Percentiles rank a stretch among this genome's conserved stretches.
Evolutionary conservation across 2,888 invertebrate species (phyloP).

Genomic region (Pyrgus malvae): DNA sequence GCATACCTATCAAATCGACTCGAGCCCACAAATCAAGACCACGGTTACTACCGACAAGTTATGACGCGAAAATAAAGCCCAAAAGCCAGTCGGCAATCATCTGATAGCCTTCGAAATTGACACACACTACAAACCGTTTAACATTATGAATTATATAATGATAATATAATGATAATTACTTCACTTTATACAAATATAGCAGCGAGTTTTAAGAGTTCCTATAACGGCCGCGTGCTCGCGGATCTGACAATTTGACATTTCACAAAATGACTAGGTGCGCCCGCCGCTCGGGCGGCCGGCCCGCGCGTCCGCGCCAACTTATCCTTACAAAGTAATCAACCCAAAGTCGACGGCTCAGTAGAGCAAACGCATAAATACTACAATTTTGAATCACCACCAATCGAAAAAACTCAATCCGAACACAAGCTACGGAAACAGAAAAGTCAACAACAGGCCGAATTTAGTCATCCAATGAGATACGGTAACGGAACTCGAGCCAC

Average conservation of each 20-base stretch:
- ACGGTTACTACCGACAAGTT: conserved; percentile 8
- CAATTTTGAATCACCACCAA: conserved; percentile 60
- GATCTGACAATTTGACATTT: conserved; percentile 79
- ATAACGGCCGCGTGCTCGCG: conserved; percentile 81
- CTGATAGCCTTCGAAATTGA: conserved; percentile 81
- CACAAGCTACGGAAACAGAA: conserved; percentile 35
- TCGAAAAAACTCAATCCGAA: conserved; percentile 39
- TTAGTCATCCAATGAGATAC: conserved; percentile 64
- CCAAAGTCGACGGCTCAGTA: conserved; percentile 46
- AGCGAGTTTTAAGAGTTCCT: conserved; percentile 90
- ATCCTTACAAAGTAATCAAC: conserved; percentile 68
- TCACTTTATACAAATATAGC: conserved; percentile 87
- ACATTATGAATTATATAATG: conserved; percentile 76
- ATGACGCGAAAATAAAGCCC: conserved; percentile 26
- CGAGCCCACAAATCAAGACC: conserved; percentile 6
- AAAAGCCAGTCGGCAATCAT: conserved; percentile 49
- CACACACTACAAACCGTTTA: conserved; percentile 73
- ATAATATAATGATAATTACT: conserved; percentile 64
- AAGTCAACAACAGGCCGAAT: conserved; percentile 52
- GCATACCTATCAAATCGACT: background rate
- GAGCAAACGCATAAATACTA: conserved; percentile 50
- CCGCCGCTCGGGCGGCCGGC: conserved; percentile 54
- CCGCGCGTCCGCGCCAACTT: conserved; percentile 53
- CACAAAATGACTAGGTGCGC: conserved; percentile 81
- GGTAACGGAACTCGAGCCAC: conserved; percentile 80